A percentile compares a stretch with the other conserved stretches of the same genome.
Evolutionary conservation across 2,797 vertebrate species (phyloP).

Genomic region (Epinephelus awoara): DNA sequence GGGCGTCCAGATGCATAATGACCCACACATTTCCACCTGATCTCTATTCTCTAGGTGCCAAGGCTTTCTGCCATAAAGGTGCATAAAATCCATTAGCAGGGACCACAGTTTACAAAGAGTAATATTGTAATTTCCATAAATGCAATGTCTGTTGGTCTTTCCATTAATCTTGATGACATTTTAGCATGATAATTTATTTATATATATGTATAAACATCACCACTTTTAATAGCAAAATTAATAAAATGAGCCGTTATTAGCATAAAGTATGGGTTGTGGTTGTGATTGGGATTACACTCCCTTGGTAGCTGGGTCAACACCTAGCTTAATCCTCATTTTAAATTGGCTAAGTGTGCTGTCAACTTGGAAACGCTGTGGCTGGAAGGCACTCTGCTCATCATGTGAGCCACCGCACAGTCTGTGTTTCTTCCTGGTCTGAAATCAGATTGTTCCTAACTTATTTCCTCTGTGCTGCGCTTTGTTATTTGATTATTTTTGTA

Average conservation of each 20-base stretch:
- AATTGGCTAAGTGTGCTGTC: conserved; percentile 51
- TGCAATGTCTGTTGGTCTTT: conserved; percentile 80
- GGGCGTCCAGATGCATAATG: conserved; percentile 79
- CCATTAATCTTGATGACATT: conserved; percentile 88
- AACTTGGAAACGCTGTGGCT: conserved; percentile 19
- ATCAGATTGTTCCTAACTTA: background rate
- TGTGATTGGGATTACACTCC: conserved; percentile 63
- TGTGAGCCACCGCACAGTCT: conserved; percentile 8
- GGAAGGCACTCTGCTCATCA: conserved; percentile 22
- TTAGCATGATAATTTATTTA: conserved; percentile 82
- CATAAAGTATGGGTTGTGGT: conserved; percentile 68
- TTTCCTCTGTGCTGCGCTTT: background rate
- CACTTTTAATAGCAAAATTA: conserved; percentile 78
- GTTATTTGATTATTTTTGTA: conserved; percentile 13
- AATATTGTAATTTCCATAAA: conserved; percentile 87
- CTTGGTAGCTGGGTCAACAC: conserved; percentile 54
- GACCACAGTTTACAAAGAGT: conserved; percentile 81
- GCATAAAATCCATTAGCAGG: conserved; percentile 83
- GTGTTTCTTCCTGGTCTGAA: conserved; percentile 8
- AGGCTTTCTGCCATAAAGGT: conserved; percentile 78
- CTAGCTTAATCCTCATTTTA: conserved; percentile 69
- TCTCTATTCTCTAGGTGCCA: conserved; percentile 76
- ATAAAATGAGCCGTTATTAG: conserved; percentile 81
- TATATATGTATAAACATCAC: conserved; percentile 66
- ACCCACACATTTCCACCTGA: conserved; percentile 77